Conservation (phyloP, 1,140 invertebrate species). For the Leptinotarsa undecemlineata region DNA sequence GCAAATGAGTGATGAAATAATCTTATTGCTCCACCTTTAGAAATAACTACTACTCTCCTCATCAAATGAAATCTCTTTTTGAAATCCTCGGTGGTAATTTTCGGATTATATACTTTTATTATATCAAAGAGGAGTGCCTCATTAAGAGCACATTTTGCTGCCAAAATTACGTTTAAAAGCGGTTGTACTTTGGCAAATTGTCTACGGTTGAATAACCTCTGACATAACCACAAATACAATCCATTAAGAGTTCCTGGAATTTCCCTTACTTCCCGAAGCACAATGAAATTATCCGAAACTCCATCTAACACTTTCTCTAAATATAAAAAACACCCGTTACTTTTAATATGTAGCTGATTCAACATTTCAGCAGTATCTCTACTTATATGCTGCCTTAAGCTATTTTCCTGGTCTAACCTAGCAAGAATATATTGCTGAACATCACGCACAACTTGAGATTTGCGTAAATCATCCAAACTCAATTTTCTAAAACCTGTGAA, state of each 20-base stretch:
- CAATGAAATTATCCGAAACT: constrained; percentile 90
- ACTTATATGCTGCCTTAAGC: constrained; percentile 77
- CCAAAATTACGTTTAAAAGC: constrained; percentile 84
- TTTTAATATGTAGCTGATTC: constrained; percentile 95
- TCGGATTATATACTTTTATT: constrained; percentile 78
- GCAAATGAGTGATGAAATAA: constrained; percentile 91
- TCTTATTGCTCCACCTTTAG: constrained; percentile 69
- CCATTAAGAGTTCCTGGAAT: constrained; percentile 95
- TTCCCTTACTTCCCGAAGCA: constrained; percentile 80
- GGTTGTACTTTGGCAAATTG: constrained; percentile 86
- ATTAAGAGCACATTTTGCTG: constrained; percentile 81
- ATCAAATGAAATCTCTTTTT: constrained; percentile 79
- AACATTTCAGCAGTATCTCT: constrained; percentile 90
- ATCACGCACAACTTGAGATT: constrained; percentile 86
- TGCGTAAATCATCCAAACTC: constrained; percentile 85
- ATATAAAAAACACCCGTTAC: constrained; percentile 94
- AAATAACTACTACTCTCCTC: constrained; percentile 69
- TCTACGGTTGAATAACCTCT: constrained; percentile 86
- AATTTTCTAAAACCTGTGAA: constrained; percentile 95
- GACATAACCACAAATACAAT: constrained; percentile 92
- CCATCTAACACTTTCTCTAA: constrained; percentile 91
- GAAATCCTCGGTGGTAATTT: constrained; percentile 83
- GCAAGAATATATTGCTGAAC: constrained; percentile 94
- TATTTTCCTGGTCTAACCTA: constrained; percentile 81
- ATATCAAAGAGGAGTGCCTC: constrained; percentile 80